These are phyloP conservation scores for Caenorhabditis becei DNA, from an alignment of 2,888 invertebrate genomes.

Conservation along the genomic window DNA sequence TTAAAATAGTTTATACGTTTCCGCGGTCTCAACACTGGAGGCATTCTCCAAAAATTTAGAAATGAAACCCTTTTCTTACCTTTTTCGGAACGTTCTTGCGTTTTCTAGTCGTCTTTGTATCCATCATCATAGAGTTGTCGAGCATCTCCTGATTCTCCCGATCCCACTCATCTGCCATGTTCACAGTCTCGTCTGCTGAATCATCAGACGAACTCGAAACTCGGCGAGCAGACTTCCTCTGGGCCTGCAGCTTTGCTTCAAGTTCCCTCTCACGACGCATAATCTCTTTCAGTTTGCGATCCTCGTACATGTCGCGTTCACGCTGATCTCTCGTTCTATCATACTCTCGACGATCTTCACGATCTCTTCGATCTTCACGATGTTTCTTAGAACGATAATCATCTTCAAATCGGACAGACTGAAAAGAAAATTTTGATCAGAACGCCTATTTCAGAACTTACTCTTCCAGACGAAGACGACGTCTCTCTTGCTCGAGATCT, in stretches of 20 bases:
- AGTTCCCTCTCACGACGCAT: constrained; percentile 21
- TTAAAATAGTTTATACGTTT: constrained; percentile 4
- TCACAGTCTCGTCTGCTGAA: neutral
- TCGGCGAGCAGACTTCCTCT: neutral
- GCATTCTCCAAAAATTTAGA: constrained; percentile 1
- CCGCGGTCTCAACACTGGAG: neutral
- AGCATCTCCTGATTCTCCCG: constrained; percentile 40
- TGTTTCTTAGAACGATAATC: constrained; percentile 5
- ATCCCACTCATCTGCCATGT: constrained; percentile 37
- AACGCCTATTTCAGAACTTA: no score
- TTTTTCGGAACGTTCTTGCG: constrained; percentile 11
- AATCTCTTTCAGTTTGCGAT: constrained; percentile 25
- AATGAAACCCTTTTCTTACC: constrained; percentile 32
- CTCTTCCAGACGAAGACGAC: constrained; percentile 42
- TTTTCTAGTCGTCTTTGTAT: neutral
- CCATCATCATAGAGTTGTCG: constrained; percentile 31
- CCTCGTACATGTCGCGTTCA: constrained; percentile 10
- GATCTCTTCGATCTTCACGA: neutral
- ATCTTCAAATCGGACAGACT: constrained; percentile 47
- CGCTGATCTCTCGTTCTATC: neutral
- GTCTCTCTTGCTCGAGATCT: constrained; percentile 19
- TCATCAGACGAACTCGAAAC: constrained; percentile 17
- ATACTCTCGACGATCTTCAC: neutral
- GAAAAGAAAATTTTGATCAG: neutral
- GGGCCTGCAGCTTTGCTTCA: constrained; percentile 1